A percentile compares a stretch with the other conserved stretches of the same genome.
Conservation (phyloP, 2,797 vertebrate species). For the Chrosomus eos region DNA sequence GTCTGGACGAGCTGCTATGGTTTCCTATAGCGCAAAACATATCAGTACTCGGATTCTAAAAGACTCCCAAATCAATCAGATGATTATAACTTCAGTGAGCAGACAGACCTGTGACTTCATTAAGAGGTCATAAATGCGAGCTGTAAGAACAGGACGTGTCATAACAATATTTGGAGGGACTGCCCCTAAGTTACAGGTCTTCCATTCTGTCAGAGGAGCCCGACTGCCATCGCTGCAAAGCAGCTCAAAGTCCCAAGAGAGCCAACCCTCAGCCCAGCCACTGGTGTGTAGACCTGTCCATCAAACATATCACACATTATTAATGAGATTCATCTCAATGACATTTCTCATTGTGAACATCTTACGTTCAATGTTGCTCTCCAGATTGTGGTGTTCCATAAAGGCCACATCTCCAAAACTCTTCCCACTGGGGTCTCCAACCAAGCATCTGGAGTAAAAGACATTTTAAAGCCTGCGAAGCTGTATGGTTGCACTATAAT, state of each 20-base stretch:
- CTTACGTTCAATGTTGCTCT: constrained; percentile 83
- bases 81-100: not conserved
- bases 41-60: not conserved
- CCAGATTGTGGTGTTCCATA: constrained; percentile 86
- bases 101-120: constrained; percentile 87
- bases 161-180: constrained; percentile 86
- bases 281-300: constrained; percentile 79
- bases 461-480: not conserved
- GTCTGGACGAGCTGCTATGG: constrained; percentile 70
- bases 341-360: not conserved
- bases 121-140: constrained; percentile 86
- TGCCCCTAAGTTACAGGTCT: constrained; percentile 83
- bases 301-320: constrained; percentile 14
- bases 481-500: not conserved
- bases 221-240: constrained; percentile 81
- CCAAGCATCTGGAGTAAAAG: constrained; percentile 79
- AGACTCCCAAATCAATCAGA: not conserved
- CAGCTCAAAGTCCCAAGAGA: constrained; percentile 81
- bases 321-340: not conserved
- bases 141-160: constrained; percentile 85
- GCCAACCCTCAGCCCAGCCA: constrained; percentile 82
- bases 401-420: constrained; percentile 91
- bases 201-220: constrained; percentile 82
- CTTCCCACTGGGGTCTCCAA: constrained; percentile 87
- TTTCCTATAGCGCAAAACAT: constrained; percentile 75